phyloP scores from a whole-genome alignment of 2,797 vertebrate species.

The Enteromius mattozi region DNA sequence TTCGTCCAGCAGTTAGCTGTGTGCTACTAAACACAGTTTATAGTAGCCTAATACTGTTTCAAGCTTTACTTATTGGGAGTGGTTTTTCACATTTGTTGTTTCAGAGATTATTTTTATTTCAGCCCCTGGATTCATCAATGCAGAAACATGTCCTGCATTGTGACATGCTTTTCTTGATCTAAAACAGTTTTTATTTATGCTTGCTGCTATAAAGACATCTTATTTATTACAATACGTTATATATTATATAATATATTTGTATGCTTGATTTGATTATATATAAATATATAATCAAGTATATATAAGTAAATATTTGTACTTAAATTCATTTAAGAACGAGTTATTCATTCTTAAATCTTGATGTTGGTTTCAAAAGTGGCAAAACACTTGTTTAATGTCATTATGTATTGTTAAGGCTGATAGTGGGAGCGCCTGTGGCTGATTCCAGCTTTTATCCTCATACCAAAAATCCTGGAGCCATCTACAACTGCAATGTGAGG shows the following conservation, averaged over 20 bases:
- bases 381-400: neutral
- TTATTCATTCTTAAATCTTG: neutral
- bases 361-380: neutral
- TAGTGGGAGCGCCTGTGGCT: conserved; percentile 88
- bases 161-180: neutral
- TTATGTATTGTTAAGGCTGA: conserved; percentile 78
- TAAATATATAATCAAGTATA: no score
- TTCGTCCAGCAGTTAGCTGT: neutral
- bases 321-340: neutral
- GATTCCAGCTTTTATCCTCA: conserved; percentile 71
- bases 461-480: conserved; percentile 81
- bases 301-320: no score
- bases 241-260: no score
- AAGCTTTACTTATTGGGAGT: neutral
- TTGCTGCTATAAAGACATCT: neutral
- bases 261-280: no score
- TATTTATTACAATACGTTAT: neutral
- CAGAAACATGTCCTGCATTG: neutral
- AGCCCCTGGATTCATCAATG: neutral
- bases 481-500: conserved; percentile 85
- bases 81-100: neutral
- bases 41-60: neutral
- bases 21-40: neutral
- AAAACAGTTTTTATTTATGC: neutral
- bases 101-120: neutral